Evolutionary conservation across 2,888 invertebrate species (phyloP), one percentile per base, ranked within the genome.

Genomic region (Serripes groenlandicus): DNA sequence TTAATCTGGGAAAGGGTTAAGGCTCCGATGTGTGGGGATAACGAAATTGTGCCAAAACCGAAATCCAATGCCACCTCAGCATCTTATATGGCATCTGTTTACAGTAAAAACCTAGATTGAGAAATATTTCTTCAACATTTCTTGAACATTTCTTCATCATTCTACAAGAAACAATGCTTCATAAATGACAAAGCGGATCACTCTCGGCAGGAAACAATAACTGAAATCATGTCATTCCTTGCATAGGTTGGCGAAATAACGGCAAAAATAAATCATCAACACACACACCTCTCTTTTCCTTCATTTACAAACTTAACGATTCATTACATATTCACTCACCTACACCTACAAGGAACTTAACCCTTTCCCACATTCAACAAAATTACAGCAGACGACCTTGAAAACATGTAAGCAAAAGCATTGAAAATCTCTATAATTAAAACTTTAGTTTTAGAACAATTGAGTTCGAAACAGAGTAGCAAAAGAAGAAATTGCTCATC

Each of bases 171-270:
- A 26, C 37, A 23, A 42, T 35, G 28, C 66, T 66, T 42, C 66
- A 66, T 66, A 66, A 66, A 66, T 42, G 66, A 66, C 66, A 35
- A 35, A 28, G 42, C 37, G 28, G 23, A 66, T 66, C 66, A 66
- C 42, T 23, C 7, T 62, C 28, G 21, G 34, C 32, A 32, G 62
- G 62, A 21, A 15, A 30, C 18, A 62, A 62, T 34, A 62, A 62
- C 34, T 21, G 34, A 62, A 62, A 62, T n/a, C 62, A 62, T 30
- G 62, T 62, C 62, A 62, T 62, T 62, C 62, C 62, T n/a, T 21
- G 62, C 62, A 62, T 62, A 62, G 7, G 34, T n/a, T 34, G 7
- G 34, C n/a, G 62, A 34, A 62, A 32, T 34, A 62, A n/a, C 34
- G 49, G 15, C 34, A n/a, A 62, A 62, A 62, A 62, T 62, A 62